These are phyloP conservation scores for Nannobrachium achirus DNA, from an alignment of 2,113 vertebrate species.

Conservation along the genomic window DNA sequence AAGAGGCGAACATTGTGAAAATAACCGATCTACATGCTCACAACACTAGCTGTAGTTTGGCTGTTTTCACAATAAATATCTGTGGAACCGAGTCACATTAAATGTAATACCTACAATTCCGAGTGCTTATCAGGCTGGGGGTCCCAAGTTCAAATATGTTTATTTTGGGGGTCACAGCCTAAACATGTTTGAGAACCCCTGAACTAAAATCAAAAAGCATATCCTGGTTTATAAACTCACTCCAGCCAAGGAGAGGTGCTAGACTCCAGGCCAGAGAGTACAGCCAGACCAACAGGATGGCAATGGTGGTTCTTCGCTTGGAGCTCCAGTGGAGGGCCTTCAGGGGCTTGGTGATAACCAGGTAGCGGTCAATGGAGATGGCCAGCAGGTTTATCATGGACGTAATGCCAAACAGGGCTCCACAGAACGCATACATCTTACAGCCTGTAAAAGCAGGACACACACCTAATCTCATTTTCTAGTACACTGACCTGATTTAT, in stretches of 20 bases:
- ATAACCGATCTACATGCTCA: too few relatives aligned
- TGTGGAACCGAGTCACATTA: too few relatives aligned
- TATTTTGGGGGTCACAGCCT: too few relatives aligned
- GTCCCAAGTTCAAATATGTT: too few relatives aligned
- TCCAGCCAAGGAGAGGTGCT: constrained; percentile 94
- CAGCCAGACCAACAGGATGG: constrained; percentile 88
- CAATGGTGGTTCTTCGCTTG: constrained; percentile 82
- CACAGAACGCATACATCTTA: constrained; percentile 93
- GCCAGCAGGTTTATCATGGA: constrained; percentile 94
- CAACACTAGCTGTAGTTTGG: too few relatives aligned
- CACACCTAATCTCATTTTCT: not conserved
- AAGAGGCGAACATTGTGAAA: too few relatives aligned
- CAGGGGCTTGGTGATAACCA: constrained; percentile 92
- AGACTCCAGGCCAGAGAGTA: constrained; percentile 94
- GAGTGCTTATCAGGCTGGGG: too few relatives aligned
- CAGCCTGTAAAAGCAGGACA: constrained; percentile 79
- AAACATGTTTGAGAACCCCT: too few relatives aligned
- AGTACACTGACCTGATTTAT: not conserved
- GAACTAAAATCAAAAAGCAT: too few relatives aligned
- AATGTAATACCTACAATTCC: too few relatives aligned
- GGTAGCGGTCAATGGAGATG: constrained; percentile 91
- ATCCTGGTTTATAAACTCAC: constrained; percentile 76
- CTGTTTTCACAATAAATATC: too few relatives aligned
- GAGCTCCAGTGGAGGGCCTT: constrained; percentile 83
- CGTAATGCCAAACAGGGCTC: constrained; percentile 91